Base-by-base conservation (phyloP, 2,797 vertebrate species). In the Sebastes cheni region DNA sequence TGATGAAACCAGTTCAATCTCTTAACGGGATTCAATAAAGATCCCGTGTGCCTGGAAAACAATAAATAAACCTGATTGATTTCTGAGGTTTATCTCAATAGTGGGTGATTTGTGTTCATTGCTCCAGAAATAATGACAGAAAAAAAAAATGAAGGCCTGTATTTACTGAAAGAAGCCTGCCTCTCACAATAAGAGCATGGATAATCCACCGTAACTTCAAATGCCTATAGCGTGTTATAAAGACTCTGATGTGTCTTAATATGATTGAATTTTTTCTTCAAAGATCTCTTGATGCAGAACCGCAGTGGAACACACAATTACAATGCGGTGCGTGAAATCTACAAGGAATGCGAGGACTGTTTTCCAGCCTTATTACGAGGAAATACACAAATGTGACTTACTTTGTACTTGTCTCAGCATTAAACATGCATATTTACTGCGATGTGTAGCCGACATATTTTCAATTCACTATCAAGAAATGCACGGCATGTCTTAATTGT, bases 251-350 rank as follows among this genome's bases (percentile, higher is more conserved):
- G 22, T 73, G 68, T 76, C 75, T 62, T 73, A 29, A 74, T 81
- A 55, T 66, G 67, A 86, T 64, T 72, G 20, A 71, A 77, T 86
- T 73, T 80, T 46, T 84, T 81, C 50, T 67, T 79, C 20, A 65
- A 75, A 78, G 61, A 80, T 65, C 8, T 58, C 34, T 55, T 59
- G 23, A 77, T 72, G 66, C 52, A 58, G 34, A 66, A 65, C 14
- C 3, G 1, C 42, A 72, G 61, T 74, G 55, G 46, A 84, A 84
- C 67, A 82, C 10, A 22, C 22, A 61, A 80, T 82, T 65, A 71
- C 64, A 76, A 62, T 22, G 10, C 12, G 60, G 67, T 75, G 34
- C 7, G 8, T 71, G 60, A 55, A 71, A 80, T 77, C 50, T 72
- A 39, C 36, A 42, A 62, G 42, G 36, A 81, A 70, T 67, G 27